Evolutionary conservation across 1,140 invertebrate genomes (phyloP), one percentile per base, ranked within the genome.

Genomic region (Hycleus phaleratus): DNA sequence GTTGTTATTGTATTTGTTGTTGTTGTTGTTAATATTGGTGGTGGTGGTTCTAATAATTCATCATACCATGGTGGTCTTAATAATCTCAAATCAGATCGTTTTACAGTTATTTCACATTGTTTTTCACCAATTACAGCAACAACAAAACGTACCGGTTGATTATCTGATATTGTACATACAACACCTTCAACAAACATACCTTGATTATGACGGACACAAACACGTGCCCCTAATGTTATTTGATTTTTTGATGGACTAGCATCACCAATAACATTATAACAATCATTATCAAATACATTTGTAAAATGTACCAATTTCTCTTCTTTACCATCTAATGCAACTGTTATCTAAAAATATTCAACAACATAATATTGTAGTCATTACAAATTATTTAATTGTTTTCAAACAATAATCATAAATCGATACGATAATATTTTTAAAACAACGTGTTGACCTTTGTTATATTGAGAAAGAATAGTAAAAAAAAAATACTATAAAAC

Each of bases 1-100:
- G 40, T 10, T 42, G 40, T 9, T 42, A 9, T 10, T 42, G 40
- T 42, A 7, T 5, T 42, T 18, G 26, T n/a, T 32, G 26, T 10
- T n/a, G 9, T 7, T 42, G 48, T 49, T 39, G 26, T 10, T 42
- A 9, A 3, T 10, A 11, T 42, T 4, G 40, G 9, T 42, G 40
- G 4, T 42, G 49, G 26, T n/a, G 61, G 60, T 43, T 78, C 77
- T 45, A 80, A 90, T 44, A 97, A 75, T 74, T 98, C 95, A 68
- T 97, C 94, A 76, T 85, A 90, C 95, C 95, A 98, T 0, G 95
- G 95, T 9, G 94, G 93, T 68, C 89, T 82, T 51, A 97, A 73
- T 2, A 97, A 81, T n/a, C 95, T 81, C 39, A 97, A 74, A 72
- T 95, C 91, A 1, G 94, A 90, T 32, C 95, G 79, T 65, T 88